phyloP scores from a whole-genome alignment of 2,797 vertebrate genomes.

The Octomys mimax region DNA sequence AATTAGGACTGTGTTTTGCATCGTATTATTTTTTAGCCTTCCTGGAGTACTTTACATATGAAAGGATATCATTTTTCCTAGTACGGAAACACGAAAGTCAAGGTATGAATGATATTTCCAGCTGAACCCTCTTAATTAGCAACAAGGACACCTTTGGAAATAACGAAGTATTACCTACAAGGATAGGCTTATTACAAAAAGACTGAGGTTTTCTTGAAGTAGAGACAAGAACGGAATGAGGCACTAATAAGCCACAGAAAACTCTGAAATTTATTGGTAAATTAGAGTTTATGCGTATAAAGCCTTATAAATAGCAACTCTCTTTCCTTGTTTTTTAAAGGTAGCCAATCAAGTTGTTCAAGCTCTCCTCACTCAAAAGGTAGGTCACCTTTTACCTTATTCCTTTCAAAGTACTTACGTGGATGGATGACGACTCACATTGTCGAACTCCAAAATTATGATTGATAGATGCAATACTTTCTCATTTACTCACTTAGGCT shows the following conservation, averaged over 20 bases:
- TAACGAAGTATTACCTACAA: slow-evolving; percentile 63
- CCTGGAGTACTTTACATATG: slow-evolving; percentile 70
- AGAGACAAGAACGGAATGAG: slow-evolving; percentile 26
- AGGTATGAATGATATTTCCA: slow-evolving; percentile 71
- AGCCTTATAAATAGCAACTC: slow-evolving; percentile 34
- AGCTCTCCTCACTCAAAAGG: slow-evolving; percentile 97
- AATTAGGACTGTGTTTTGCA: slow-evolving; percentile 65
- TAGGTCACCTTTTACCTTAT: slow-evolving; percentile 85
- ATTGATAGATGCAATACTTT: slow-evolving; percentile 67
- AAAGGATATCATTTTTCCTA: slow-evolving; percentile 73
- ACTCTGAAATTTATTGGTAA: slow-evolving; percentile 48
- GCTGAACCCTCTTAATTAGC: slow-evolving; percentile 72
- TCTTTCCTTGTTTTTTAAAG: slow-evolving; percentile 87
- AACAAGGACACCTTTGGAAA: slow-evolving; percentile 73
- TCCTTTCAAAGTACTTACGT: slow-evolving; percentile 47
- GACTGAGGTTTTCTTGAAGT: slow-evolving; percentile 34
- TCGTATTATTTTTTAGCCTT: slow-evolving; percentile 62
- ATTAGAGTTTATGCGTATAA: neutral
- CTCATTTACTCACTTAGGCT: slow-evolving; percentile 61
- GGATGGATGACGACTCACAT: slow-evolving; percentile 29
- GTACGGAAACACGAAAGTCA: slow-evolving; percentile 68
- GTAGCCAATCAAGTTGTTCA: slow-evolving; percentile 98
- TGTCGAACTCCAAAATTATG: slow-evolving; percentile 61
- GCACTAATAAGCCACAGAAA: slow-evolving; percentile 62
- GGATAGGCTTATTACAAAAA: slow-evolving; percentile 68